These are phyloP conservation scores for Plumapathes pennacea DNA, from an alignment of 92 coral and sea anemone genomes.

Conservation along the genomic window DNA sequence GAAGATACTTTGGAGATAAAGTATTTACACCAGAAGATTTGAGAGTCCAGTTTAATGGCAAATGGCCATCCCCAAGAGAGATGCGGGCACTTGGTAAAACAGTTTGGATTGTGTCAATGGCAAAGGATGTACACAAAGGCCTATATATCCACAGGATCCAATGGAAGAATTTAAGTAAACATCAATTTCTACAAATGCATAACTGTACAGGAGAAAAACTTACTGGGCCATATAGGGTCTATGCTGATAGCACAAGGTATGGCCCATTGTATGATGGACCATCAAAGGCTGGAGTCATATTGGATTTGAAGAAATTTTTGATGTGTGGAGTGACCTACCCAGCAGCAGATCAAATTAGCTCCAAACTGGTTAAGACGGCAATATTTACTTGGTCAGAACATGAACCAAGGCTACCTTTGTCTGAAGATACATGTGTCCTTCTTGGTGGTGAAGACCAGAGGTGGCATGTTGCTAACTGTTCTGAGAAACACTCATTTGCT, in stretches of 20 bases:
- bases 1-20: constrained; percentile 49
- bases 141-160: constrained; percentile 47
- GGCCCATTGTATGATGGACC: constrained; percentile 83
- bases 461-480: constrained; percentile 66
- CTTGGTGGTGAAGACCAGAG: constrained; percentile 55
- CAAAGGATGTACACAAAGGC: constrained; percentile 43
- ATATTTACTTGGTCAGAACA: constrained; percentile 78
- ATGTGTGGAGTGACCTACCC: constrained; percentile 59
- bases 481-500: constrained; percentile 57
- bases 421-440: constrained; percentile 42
- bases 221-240: constrained; percentile 22
- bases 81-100: constrained; percentile 60
- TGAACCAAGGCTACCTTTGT: constrained; percentile 52
- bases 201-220: constrained; percentile 35
- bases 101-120: constrained; percentile 40
- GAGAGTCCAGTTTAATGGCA: constrained; percentile 36
- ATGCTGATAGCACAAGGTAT: constrained; percentile 74
- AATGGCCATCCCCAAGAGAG: constrained; percentile 65
- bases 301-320: constrained; percentile 61
- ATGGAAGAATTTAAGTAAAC: constrained; percentile 50
- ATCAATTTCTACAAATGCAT: constrained; percentile 16
- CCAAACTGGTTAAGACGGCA: constrained; percentile 60
- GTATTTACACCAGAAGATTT: constrained; percentile 78
- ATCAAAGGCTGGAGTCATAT: constrained; percentile 43
- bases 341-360: constrained; percentile 71